Evolutionary conservation across 2,888 invertebrate species (phyloP), one percentile per base, ranked within the genome.

Genomic region (Sinelater perroti): DNA sequence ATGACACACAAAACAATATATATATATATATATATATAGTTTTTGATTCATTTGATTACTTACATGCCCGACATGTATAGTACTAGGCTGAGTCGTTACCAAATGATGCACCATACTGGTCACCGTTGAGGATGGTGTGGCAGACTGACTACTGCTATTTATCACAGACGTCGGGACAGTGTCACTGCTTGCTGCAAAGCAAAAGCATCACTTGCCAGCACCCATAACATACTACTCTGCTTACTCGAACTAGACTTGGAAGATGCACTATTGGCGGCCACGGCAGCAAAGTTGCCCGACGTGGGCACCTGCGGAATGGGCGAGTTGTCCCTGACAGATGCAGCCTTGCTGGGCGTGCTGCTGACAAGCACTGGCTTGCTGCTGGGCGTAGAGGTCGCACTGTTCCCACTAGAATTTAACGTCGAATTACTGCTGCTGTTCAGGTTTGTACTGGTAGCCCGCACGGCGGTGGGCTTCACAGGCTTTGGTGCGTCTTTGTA

Each of bases 391-490:
- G 78, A 76, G 59, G 70, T 72, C 62, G 74, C 73, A 64, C 78
- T 79, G 74, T 80, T 77, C 24, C 66, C 66, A 60, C 75, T 78
- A 47, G 75, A 75, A 63, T 78, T 82, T 67, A 82, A 71, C 68
- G 81, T 77, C 61, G 81, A 79, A 70, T 75, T 81, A 72, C 76
- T 78, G 75, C 79, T 82, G 74, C 76, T 81, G 75, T 80, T 82
- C 72, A 80, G 71, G 40, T 66, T 61, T 59, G 72, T 68, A 62
- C 73, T 79, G 74, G 80, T 85, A 80, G 88, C 88, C 79, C 87
- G 85, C 70, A 94, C 87, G 67, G 93, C 90, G 75, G 89, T 89
- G 63, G 93, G 93, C 82, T 93, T 93, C 68, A 94, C 88, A 78
- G 90, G 91, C 90, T 86, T 83, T 61, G 75, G 79, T 55, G 79